Evolutionary conservation across 2,113 vertebrate species (phyloP).

Genomic region (Silurus glanis): DNA sequence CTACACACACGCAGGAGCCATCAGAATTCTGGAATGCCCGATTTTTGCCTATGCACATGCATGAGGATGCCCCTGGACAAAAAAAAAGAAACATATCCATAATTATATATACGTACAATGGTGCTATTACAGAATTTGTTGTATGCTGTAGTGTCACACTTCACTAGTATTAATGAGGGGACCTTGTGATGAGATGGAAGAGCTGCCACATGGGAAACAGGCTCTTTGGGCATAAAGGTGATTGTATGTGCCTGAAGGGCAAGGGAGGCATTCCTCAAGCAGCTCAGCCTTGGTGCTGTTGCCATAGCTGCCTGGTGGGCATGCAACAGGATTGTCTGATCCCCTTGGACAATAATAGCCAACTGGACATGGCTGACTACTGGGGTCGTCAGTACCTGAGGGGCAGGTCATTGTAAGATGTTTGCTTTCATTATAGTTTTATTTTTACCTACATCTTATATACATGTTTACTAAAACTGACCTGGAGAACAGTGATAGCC

Average conservation of each 20-base stretch:
- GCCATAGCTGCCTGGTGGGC: slow-evolving; percentile 79
- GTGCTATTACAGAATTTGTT: no score
- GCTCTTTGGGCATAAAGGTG: slow-evolving; percentile 78
- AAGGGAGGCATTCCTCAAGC: slow-evolving; percentile 75
- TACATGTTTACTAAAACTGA: slow-evolving; percentile 45
- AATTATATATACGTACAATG: no score
- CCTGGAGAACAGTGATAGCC: slow-evolving; percentile 84
- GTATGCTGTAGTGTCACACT: neutral
- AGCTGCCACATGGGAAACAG: slow-evolving; percentile 88
- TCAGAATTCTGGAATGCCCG: slow-evolving; percentile 89
- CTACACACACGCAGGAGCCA: slow-evolving; percentile 85
- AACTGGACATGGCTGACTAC: slow-evolving; percentile 72
- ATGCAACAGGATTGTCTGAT: slow-evolving; percentile 72
- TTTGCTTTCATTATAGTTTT: neutral
- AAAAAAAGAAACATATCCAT: neutral
- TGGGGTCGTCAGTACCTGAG: slow-evolving; percentile 76
- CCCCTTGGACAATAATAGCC: slow-evolving; percentile 80
- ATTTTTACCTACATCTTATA: neutral
- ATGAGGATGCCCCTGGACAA: slow-evolving; percentile 77
- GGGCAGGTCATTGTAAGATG: neutral
- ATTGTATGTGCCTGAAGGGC: slow-evolving; percentile 83
- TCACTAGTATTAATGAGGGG: slow-evolving; percentile 34
- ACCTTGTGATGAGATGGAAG: slow-evolving; percentile 81
- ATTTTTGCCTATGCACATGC: slow-evolving; percentile 81
- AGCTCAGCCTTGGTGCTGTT: slow-evolving; percentile 64